Base-by-base conservation (phyloP, 1,140 invertebrate species). In the Bradynema listronoti region DNA sequence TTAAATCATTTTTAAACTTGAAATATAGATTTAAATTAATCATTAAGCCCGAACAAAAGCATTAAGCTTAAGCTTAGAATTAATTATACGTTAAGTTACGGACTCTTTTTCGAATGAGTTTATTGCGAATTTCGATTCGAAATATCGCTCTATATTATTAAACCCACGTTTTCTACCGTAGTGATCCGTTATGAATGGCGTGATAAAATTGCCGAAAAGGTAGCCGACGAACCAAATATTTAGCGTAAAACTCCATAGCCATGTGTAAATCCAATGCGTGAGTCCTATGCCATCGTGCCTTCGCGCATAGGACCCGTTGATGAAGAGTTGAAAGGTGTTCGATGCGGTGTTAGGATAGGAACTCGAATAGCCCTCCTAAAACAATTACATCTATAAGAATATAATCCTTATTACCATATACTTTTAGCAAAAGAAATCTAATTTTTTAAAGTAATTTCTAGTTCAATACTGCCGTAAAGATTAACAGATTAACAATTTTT, bases 221-320 rank as follows among this genome's bases (percentile, higher is more conserved):
- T 74, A 77, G 19, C 68, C 72, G 16, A 77, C 22, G 30, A 72
- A 72, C 69, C 69, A 72, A 30, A 72, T 72, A 41, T 72, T 77
- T 4, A 72, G 51, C 29, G 73, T 43, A 14, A 63, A 45, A 51
- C 52, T 58, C 66, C 66, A 68, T 19, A 66, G 49, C 68, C 68
- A 68, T 14, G 73, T 73, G 46, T 62, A 72, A 32, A 22, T 45
- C 63, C 63, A 65, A 45, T 77, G 34, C 3, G 54, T 30, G 14
- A 75, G 27, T 4, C 69, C 70, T 11, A 27, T 34, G 3, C 19
- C 41, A 33, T 25, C 41, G 7, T 65, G 57, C n/a, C 69, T 62
- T 6, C 30, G 25, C n/a, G 73, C 58, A 33, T 67, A 72, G 19
- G 69, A 68, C 39, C 51, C 57, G 47, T 72, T 72, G 34, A 72